phyloP scores from a whole-genome alignment of 2,797 vertebrate species.

The Chloroceryle inda region DNA sequence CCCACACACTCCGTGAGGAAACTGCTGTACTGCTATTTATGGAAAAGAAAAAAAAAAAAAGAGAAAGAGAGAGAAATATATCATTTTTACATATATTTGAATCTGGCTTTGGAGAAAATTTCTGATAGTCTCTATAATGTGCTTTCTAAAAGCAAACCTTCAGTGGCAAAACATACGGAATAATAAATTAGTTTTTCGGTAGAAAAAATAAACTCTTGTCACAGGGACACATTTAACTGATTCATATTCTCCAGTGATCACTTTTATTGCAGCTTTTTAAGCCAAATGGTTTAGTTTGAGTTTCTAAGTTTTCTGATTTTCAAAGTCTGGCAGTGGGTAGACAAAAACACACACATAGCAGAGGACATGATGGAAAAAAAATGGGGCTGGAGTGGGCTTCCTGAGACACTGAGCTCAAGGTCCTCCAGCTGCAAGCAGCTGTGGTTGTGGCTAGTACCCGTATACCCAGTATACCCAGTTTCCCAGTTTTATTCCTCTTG shows the following conservation, averaged over 20 bases:
- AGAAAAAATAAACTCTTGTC: constrained; percentile 70
- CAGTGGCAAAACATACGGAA: constrained; percentile 57
- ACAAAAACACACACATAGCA: background rate
- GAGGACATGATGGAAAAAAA: background rate
- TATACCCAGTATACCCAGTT: background rate
- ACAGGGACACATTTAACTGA: constrained; percentile 65
- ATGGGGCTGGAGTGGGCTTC: background rate
- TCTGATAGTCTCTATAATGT: constrained; percentile 4
- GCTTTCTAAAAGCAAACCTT: constrained; percentile 39
- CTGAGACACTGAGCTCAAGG: background rate
- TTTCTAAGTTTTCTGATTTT: constrained; percentile 63
- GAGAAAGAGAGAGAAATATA: background rate
- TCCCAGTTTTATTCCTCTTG: background rate
- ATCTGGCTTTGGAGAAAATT: constrained; percentile 45
- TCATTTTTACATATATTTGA: constrained; percentile 45
- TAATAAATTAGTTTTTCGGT: constrained; percentile 66
- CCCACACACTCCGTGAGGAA: background rate
- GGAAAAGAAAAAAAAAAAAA: background rate
- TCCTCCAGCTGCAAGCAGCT: background rate
- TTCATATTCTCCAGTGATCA: constrained; percentile 63
- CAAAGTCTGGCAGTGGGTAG: constrained; percentile 44
- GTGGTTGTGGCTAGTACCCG: background rate
- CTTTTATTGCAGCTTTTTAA: constrained; percentile 50
- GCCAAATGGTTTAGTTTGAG: constrained; percentile 38
- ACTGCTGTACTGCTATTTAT: constrained; percentile 46